Base-by-base conservation (phyloP, 37 sponge, comb jelly and placozoan genomes). In the Mnemiopsis leidyi region DNA sequence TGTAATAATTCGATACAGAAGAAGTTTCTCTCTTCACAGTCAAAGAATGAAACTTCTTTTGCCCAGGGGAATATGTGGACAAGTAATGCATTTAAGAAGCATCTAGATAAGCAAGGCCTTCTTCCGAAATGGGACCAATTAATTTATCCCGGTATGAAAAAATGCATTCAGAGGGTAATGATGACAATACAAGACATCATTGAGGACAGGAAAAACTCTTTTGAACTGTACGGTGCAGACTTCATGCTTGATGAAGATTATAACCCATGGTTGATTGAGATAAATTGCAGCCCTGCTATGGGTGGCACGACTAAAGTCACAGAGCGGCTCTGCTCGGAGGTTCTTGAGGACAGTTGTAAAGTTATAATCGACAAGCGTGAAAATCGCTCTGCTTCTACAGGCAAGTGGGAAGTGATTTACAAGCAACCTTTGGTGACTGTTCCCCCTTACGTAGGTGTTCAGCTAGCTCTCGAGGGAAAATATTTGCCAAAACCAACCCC, bases 141-240 rank as follows among this genome's bases (percentile, higher is more conserved):
- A 24, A 95, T 97, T 30, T 97, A 96, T 75, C 95, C 98, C 7
- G 98, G 96, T 3, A 97, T 97, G 98, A 96, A 93, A 69, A 92
- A 96, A 28, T 95, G 95, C 0, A 94, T 97, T 36, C 85, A 94
- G 5, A 38, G 93, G 32, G 96, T 95, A 16, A 93, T 97, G 40
- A 95, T 94, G 68, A 95, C 96, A 38, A 93, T 93, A 1, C 96
- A 96, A 79, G 98, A 97, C 35, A 93, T 90, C 24, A 93, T 96
- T 0, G 96, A 95, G 36, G 93, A 94, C 28, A 75, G 95, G 69
- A 96, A 95, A 94, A 95, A 95, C 71, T 93, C 96, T 0, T 97
- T 97, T 94, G 98, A 97, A 71, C 95, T 97, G 68, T 97, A 93
- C 40, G 99, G 99, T 76, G 99, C 99, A 21, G 99, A 98, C 71